phyloP scores from a whole-genome alignment of 2,888 invertebrate genomes.

The Pristionchus entomophagus region DNA sequence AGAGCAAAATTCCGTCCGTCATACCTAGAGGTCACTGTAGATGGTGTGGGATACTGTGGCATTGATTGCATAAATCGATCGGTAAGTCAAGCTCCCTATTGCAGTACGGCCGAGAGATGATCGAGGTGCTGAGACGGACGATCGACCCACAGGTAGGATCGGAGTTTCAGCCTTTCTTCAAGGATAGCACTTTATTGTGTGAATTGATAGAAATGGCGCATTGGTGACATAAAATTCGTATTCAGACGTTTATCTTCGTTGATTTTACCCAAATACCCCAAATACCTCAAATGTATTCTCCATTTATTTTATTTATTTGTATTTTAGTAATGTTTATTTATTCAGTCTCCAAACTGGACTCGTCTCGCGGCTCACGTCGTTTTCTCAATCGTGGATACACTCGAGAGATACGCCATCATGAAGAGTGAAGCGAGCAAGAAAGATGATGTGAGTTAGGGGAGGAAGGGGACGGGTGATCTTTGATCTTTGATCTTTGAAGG shows the following conservation, averaged over 20 bases:
- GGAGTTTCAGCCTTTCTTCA: not conserved
- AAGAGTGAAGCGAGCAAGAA: constrained; percentile 28
- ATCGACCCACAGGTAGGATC: constrained; percentile 10
- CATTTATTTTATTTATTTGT: no score
- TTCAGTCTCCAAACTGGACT: constrained; percentile 49
- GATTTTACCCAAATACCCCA: no score
- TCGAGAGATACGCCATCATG: constrained; percentile 50
- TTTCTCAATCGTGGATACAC: constrained; percentile 52
- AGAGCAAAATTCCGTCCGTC: no score
- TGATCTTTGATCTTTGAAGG: constrained; percentile 1
- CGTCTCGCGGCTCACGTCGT: constrained; percentile 54
- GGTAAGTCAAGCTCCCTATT: not conserved
- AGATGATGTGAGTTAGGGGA: not conserved
- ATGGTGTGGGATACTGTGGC: no score
- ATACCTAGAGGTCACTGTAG: no score
- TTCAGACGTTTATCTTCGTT: no score
- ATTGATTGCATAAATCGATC: no score
- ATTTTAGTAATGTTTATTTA: no score
- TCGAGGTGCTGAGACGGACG: constrained; percentile 26
- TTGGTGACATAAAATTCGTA: no score
- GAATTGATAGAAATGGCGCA: no score
- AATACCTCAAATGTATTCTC: no score
- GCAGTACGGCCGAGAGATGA: constrained; percentile 40
- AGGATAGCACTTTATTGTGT: no score
- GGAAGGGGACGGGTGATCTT: not conserved